Conservation (phyloP, 2,113 vertebrate species). For the Ranitomeya variabilis region DNA sequence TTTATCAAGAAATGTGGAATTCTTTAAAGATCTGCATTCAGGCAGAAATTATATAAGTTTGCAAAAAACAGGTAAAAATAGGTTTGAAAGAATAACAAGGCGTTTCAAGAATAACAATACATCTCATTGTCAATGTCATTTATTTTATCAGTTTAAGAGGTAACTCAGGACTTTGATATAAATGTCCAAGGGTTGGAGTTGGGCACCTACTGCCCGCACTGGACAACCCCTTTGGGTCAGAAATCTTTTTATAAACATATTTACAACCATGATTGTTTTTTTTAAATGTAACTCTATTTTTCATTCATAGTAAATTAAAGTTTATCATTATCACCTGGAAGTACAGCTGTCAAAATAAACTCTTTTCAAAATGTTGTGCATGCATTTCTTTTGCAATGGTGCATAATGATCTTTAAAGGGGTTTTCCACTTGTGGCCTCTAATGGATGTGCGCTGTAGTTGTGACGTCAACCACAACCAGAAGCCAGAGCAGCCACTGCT, state of each 20-base stretch:
- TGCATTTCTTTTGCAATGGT: background rate
- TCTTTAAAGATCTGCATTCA: background rate
- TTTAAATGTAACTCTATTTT: background rate
- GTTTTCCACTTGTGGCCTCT: too few relatives aligned
- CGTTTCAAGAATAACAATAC: background rate
- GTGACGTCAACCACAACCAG: too few relatives aligned
- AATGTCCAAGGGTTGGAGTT: too few relatives aligned
- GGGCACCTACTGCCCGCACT: too few relatives aligned
- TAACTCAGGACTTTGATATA: too few relatives aligned
- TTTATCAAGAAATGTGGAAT: background rate
- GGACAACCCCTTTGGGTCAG: too few relatives aligned
- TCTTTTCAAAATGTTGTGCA: background rate
- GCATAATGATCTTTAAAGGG: too few relatives aligned
- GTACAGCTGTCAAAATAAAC: background rate
- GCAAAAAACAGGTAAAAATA: background rate
- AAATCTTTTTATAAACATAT: background rate
- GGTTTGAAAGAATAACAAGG: background rate
- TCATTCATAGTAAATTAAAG: background rate
- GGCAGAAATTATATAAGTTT: background rate
- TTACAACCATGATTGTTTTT: background rate
- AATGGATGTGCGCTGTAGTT: too few relatives aligned
- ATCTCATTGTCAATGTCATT: background rate
- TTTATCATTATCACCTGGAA: background rate
- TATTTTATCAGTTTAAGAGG: background rate
- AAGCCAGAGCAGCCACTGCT: too few relatives aligned